phyloP scores from a whole-genome alignment of 2,888 invertebrate genomes.

The Phlogophora meticulosa region DNA sequence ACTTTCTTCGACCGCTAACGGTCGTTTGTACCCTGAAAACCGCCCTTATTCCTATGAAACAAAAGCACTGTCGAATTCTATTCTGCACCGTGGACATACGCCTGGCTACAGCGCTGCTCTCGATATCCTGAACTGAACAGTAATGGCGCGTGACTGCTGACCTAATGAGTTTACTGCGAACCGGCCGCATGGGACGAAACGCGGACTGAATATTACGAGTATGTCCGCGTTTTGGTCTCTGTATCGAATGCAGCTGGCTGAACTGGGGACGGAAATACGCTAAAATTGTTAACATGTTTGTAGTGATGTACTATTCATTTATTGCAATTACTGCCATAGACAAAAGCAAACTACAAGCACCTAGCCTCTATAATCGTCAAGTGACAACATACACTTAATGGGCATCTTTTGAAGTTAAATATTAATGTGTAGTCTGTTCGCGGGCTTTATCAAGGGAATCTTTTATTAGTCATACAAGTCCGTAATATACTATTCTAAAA shows the following conservation, averaged over 20 bases:
- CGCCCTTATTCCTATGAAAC: not conserved
- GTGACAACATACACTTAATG: no score
- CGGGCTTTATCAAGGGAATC: no score
- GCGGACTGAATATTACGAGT: not conserved
- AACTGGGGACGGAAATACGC: not conserved
- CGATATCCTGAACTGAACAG: slow-evolving; percentile 3
- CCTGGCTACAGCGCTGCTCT: not conserved
- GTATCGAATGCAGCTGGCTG: not conserved
- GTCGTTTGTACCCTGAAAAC: not conserved
- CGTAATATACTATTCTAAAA: no score
- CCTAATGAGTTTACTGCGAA: slow-evolving; percentile 37
- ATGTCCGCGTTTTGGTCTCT: not conserved
- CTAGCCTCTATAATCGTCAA: no score
- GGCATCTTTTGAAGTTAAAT: no score
- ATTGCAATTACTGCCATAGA: no score
- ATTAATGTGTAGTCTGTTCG: no score
- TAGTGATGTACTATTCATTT: no score
- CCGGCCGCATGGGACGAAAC: not conserved
- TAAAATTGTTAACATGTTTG: no score
- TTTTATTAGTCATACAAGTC: no score
- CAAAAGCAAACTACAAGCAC: no score
- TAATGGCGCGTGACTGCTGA: slow-evolving; percentile 22
- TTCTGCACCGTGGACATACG: not conserved
- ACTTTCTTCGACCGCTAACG: slow-evolving; percentile 19
- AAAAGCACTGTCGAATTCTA: no score